Evolutionary conservation across 2,797 vertebrate species (phyloP).

Genomic region (Gephyroberyx darwinii): DNA sequence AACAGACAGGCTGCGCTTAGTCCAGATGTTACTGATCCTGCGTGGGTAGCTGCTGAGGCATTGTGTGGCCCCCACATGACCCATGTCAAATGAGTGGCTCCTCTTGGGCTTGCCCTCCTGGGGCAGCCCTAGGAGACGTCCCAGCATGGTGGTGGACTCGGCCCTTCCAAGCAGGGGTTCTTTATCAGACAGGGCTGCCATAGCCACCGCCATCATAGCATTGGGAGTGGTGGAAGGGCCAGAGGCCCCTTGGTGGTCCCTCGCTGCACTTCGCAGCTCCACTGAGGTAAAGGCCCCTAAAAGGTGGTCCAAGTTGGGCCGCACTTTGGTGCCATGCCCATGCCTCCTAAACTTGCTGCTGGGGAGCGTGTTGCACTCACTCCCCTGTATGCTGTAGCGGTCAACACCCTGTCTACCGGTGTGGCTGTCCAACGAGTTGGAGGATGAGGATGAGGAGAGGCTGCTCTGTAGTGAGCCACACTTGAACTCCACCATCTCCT

Average conservation of each 20-base stretch:
- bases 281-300: conserved; percentile 94
- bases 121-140: conserved; percentile 89
- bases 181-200: conserved; percentile 87
- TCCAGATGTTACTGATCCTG: conserved; percentile 97
- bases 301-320: conserved; percentile 90
- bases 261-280: conserved; percentile 89
- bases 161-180: conserved; percentile 91
- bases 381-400: conserved; percentile 83
- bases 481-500: conserved; percentile 89
- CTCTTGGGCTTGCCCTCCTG: conserved; percentile 93
- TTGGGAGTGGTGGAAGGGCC: conserved; percentile 73
- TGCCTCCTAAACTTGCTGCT: conserved; percentile 87
- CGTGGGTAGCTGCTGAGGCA: conserved; percentile 89
- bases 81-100: conserved; percentile 99
- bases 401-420: conserved; percentile 72
- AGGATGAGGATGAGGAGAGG: conserved; percentile 88
- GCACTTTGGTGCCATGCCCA: conserved; percentile 82
- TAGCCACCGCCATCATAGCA: conserved; percentile 79
- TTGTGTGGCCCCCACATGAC: conserved; percentile 86
- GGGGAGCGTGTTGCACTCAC: conserved; percentile 86
- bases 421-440: conserved; percentile 88
- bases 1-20: conserved; percentile 97
- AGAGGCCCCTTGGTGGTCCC: conserved; percentile 82
- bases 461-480: conserved; percentile 88
- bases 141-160: conserved; percentile 86